phyloP scores from a whole-genome alignment of 2,888 invertebrate genomes.

The Stegophylla sp. region DNA sequence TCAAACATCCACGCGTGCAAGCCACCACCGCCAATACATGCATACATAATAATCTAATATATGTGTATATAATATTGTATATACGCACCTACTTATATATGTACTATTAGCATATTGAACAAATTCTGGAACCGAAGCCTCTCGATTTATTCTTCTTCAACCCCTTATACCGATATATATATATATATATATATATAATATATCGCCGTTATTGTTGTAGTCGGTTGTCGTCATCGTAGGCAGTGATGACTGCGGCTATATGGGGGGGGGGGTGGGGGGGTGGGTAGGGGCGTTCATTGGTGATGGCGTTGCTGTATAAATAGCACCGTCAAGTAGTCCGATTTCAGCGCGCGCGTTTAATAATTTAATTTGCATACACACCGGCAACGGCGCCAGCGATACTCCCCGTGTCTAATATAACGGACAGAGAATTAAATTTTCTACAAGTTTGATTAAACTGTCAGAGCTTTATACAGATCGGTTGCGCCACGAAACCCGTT shows the following conservation, averaged over 20 bases:
- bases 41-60: too few species aligned
- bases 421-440: conserved; percentile 40
- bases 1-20: conserved; percentile 1
- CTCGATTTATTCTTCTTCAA: conserved; percentile 38
- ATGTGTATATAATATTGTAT: too few species aligned
- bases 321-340: conserved; percentile 43
- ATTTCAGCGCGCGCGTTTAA: conserved; percentile 26
- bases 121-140: conserved; percentile 39
- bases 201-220: conserved; percentile 27
- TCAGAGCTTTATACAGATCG: conserved; percentile 36
- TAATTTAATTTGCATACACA: conserved; percentile 53
- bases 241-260: background rate
- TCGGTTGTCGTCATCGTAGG: background rate
- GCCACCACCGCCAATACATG: background rate
- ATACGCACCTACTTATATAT: background rate
- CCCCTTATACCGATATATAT: too few species aligned
- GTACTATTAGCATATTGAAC: conserved; percentile 54
- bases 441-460: conserved; percentile 57
- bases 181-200: too few species aligned
- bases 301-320: conserved; percentile 7
- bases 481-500: conserved; percentile 17
- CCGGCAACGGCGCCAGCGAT: conserved; percentile 25
- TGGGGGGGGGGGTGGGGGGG: too few species aligned
- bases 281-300: too few species aligned
- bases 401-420: conserved; percentile 28